phyloP scores from a whole-genome alignment of 2,888 invertebrate species.

The Agapostemon virescens region DNA sequence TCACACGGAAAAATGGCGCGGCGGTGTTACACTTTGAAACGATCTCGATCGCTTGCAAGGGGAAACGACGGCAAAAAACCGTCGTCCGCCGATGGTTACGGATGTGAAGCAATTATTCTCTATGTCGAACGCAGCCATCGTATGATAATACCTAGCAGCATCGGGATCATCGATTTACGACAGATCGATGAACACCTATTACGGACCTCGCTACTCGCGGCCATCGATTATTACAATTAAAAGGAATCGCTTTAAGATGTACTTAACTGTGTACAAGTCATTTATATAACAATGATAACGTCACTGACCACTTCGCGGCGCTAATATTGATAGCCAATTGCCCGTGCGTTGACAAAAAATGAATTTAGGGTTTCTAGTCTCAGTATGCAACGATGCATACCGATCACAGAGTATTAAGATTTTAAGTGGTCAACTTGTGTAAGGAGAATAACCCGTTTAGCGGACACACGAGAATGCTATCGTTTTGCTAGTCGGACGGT shows the following conservation, averaged over 20 bases:
- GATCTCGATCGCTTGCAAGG: not conserved
- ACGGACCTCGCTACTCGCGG: constrained; percentile 4
- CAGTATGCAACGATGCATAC: not conserved
- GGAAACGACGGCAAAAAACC: constrained; percentile 41
- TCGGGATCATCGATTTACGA: constrained; percentile 46
- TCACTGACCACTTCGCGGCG: not conserved
- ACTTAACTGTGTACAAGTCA: not conserved
- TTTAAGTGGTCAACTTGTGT: not conserved
- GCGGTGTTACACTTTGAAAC: constrained; percentile 38
- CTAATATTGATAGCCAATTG: constrained; percentile 2
- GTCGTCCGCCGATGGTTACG: constrained; percentile 23
- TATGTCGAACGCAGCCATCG: constrained; percentile 17
- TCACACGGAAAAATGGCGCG: constrained; percentile 16
- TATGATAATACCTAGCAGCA: constrained; percentile 36
- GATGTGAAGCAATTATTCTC: constrained; percentile 46
- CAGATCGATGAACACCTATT: constrained; percentile 51
- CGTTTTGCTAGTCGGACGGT: not conserved
- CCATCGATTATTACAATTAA: constrained; percentile 46
- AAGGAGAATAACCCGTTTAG: not conserved
- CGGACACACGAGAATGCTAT: not conserved
- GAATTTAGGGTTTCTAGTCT: not conserved
- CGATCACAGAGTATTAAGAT: not conserved
- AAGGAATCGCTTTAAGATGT: constrained; percentile 38
- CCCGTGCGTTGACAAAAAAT: not conserved
- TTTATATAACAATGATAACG: constrained; percentile 31